phyloP scores from a whole-genome alignment of 1,140 invertebrate genomes.

The Augochlora pura region DNA sequence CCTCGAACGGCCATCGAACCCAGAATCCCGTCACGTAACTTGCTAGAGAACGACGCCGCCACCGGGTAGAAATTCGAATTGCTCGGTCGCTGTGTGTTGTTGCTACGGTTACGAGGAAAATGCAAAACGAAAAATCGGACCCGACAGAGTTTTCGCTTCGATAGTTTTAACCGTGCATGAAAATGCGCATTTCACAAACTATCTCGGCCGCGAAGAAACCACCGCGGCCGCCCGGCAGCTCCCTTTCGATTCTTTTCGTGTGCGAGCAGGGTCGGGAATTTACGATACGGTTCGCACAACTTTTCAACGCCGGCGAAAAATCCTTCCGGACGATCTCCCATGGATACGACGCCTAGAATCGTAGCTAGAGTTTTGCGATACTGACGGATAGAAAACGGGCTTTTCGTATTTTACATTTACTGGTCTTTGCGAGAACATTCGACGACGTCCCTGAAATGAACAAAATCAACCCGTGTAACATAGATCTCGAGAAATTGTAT shows the following conservation, averaged over 20 bases:
- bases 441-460: too few species aligned
- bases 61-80: conserved; percentile 33
- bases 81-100: conserved; percentile 9
- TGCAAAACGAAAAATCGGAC: conserved; percentile 13
- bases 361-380: too few species aligned
- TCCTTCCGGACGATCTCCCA: background rate
- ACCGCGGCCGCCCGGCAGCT: background rate
- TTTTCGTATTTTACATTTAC: too few species aligned
- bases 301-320: background rate
- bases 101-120: background rate
- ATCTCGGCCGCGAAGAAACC: conserved; percentile 11
- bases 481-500: too few species aligned
- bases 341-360: background rate
- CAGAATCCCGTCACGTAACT: conserved; percentile 58
- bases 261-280: conserved; percentile 6
- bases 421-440: too few species aligned
- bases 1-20: conserved; percentile 53
- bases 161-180: conserved; percentile 54
- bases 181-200: conserved; percentile 45
- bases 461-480: too few species aligned
- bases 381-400: background rate
- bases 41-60: conserved; percentile 31
- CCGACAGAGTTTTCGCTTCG: conserved; percentile 37
- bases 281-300: background rate
- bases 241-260: background rate